These are phyloP conservation scores for Ylistrum balloti DNA, from an alignment of 1,140 invertebrate genomes.

Conservation along the genomic window DNA sequence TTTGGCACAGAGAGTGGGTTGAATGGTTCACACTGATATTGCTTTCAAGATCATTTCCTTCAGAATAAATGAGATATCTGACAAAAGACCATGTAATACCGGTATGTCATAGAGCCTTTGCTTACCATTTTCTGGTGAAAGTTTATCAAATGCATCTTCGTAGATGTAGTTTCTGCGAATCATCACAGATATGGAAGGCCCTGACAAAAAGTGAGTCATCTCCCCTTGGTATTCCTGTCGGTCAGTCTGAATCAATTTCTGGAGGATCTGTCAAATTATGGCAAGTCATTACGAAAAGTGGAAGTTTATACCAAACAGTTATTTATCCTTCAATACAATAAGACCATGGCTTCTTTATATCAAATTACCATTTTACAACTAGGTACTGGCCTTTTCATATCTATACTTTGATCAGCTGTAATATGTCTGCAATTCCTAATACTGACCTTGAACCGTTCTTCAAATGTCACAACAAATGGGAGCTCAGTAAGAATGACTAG, in stretches of 20 bases:
- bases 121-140: conserved; percentile 92
- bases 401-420: no score
- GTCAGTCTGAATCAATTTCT: conserved; percentile 88
- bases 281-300: no score
- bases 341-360: no score
- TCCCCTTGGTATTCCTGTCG: conserved; percentile 90
- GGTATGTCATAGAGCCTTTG: not conserved
- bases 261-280: conserved; percentile 87
- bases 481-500: conserved; percentile 94
- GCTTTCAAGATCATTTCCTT: no score
- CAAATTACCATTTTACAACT: no score
- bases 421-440: not conserved
- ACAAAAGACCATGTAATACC: no score
- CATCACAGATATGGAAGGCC: conserved; percentile 90
- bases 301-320: no score
- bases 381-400: not conserved
- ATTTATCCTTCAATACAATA: no score
- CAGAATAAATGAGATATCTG: not conserved
- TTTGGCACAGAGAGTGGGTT: no score
- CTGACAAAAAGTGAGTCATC: conserved; percentile 87
- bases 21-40: no score
- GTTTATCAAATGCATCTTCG: conserved; percentile 98
- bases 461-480: conserved; percentile 96
- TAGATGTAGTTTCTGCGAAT: conserved; percentile 96
- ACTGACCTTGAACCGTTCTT: conserved; percentile 88